phyloP scores from a whole-genome alignment of 2,888 invertebrate genomes.

The Digitonthophagus gazella region DNA sequence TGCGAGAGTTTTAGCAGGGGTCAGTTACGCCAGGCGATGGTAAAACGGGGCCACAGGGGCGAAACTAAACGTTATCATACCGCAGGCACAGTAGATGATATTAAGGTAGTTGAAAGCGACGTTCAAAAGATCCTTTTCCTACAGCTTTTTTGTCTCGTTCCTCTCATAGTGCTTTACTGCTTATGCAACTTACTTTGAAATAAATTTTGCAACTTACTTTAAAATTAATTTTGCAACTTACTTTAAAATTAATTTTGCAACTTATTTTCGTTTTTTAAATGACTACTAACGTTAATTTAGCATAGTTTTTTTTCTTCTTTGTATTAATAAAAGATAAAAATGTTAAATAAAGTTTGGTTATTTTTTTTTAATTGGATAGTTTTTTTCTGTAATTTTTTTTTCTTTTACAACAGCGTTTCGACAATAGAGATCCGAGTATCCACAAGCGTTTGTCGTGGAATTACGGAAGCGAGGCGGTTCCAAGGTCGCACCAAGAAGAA shows the following conservation, averaged over 20 bases:
- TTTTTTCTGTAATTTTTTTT: no score
- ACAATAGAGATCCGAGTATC: slow-evolving; percentile 54
- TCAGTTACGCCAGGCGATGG: slow-evolving; percentile 51
- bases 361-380: no score
- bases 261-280: no score
- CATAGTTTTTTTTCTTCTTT: no score
- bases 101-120: slow-evolving; percentile 47
- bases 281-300: no score
- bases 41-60: slow-evolving; percentile 51
- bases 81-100: slow-evolving; percentile 65
- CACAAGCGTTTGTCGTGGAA: slow-evolving; percentile 65
- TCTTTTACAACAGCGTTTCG: slow-evolving; percentile 52
- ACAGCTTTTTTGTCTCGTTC: slow-evolving; percentile 10
- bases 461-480: slow-evolving; percentile 37
- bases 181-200: background rate
- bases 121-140: slow-evolving; percentile 1
- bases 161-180: background rate
- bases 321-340: background rate
- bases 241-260: background rate
- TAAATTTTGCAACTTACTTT: no score
- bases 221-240: no score
- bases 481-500: slow-evolving; percentile 40
- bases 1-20: slow-evolving; percentile 49
- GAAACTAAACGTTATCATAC: slow-evolving; percentile 61
- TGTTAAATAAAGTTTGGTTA: background rate